Evolutionary conservation across 2,797 vertebrate genomes (phyloP).

Genomic region (Syngnathus acus): DNA sequence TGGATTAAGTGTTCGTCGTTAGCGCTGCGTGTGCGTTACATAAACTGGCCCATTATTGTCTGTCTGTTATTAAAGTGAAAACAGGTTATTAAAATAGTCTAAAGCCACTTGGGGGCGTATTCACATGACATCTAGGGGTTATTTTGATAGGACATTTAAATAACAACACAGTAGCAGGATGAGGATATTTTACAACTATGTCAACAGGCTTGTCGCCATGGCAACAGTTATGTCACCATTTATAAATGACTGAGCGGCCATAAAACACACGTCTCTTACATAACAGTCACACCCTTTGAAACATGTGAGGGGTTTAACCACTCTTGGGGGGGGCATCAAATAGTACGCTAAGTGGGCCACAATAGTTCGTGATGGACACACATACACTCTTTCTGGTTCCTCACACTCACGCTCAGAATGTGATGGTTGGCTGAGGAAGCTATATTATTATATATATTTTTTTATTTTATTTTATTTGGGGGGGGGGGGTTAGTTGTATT

Average conservation of each 20-base stretch:
- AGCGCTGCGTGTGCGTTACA: background rate
- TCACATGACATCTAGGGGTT: background rate
- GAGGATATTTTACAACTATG: background rate
- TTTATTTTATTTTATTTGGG: too few relatives aligned
- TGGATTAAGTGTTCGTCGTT: background rate
- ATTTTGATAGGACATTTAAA: background rate
- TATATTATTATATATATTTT: too few relatives aligned
- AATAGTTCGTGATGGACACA: background rate
- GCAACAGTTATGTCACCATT: background rate
- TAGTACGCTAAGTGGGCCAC: background rate
- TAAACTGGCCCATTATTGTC: background rate
- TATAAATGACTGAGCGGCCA: background rate
- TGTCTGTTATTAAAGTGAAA: background rate
- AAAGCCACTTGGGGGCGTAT: background rate
- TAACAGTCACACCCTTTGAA: background rate
- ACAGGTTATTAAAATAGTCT: background rate
- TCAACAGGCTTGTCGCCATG: background rate
- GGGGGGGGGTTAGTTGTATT: too few relatives aligned
- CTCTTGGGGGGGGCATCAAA: background rate
- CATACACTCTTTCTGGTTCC: slow-evolving; percentile 11
- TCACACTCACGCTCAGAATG: slow-evolving; percentile 55
- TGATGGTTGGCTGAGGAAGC: slow-evolving; percentile 29
- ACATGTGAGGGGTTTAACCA: background rate
- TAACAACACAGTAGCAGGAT: background rate
- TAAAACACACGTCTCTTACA: background rate